Conservation (phyloP, 2,888 invertebrate genomes). For the Mythimna ferrago region DNA sequence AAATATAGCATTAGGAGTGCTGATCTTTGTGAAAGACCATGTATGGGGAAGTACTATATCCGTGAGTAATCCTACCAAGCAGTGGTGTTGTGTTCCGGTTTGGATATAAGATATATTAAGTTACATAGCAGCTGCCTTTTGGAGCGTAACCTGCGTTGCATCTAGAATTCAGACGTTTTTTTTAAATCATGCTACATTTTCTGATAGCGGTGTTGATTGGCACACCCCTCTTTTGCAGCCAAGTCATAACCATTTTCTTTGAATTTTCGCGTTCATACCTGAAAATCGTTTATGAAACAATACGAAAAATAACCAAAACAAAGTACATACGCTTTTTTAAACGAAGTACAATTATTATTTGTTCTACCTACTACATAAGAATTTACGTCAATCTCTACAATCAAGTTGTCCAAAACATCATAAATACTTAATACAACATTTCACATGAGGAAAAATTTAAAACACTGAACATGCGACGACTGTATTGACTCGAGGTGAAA, state of each 20-base stretch:
- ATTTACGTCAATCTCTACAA: neutral
- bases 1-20: neutral
- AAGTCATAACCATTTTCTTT: no score
- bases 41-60: neutral
- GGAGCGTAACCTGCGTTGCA: neutral
- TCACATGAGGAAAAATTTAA: neutral
- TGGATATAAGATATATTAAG: neutral
- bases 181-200: neutral
- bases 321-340: neutral
- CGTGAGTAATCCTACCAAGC: no score
- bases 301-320: neutral
- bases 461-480: slow-evolving; percentile 1
- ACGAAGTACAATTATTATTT: neutral
- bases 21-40: neutral
- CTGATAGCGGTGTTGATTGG: neutral
- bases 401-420: neutral
- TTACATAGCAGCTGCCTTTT: neutral
- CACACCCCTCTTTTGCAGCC: neutral
- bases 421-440: neutral
- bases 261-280: neutral
- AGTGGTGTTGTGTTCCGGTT: no score
- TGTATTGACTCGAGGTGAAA: neutral
- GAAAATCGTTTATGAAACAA: neutral
- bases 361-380: neutral
- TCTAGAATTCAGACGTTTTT: neutral